A percentile compares a stretch with the other conserved stretches of the same genome.
phyloP scores from a whole-genome alignment of 2,797 vertebrate genomes.

The Lagorchestes hirsutus region DNA sequence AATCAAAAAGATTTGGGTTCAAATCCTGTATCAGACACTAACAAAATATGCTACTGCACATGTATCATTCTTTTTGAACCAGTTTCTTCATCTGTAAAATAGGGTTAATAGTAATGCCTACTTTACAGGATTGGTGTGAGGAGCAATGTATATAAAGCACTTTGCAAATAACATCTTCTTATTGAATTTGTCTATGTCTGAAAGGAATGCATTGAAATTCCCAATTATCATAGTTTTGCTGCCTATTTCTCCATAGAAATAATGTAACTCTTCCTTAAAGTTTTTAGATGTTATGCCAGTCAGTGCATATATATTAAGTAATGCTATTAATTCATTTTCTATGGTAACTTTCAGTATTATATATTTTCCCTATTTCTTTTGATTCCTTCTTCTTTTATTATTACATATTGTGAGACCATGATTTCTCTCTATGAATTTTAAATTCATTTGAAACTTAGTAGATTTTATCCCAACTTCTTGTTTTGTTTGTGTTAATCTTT shows the following conservation, averaged over 20 bases:
- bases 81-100: neutral
- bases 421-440: too few species aligned
- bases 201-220: neutral
- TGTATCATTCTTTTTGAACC: neutral
- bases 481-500: too few species aligned
- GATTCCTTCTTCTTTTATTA: too few species aligned
- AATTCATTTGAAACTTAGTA: too few species aligned
- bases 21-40: neutral
- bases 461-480: too few species aligned
- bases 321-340: neutral
- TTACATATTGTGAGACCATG: too few species aligned
- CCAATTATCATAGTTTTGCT: neutral
- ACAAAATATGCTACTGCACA: neutral
- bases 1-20: neutral
- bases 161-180: neutral
- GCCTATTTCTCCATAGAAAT: neutral
- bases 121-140: neutral
- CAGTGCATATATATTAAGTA: neutral
- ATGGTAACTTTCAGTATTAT: neutral
- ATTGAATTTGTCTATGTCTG: neutral
- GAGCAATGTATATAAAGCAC: neutral
- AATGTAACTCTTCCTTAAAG: neutral
- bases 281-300: neutral
- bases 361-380: too few species aligned
- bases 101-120: neutral